Base-by-base conservation (phyloP, 1,140 invertebrate species). In the Agraylea sexmaculata region DNA sequence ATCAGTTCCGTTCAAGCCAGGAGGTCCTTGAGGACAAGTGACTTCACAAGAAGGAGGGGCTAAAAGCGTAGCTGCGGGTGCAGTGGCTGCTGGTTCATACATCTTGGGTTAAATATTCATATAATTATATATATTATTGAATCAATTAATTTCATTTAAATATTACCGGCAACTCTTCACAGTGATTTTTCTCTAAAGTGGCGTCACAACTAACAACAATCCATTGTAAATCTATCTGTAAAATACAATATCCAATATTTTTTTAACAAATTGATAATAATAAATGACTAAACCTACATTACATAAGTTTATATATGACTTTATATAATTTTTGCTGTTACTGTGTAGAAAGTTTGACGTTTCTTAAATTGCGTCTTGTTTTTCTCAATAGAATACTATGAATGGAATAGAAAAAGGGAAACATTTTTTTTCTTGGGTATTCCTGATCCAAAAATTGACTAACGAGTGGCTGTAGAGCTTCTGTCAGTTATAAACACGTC, bases 131-230 rank as follows among this genome's bases (percentile, higher is more conserved):
- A 28, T 21, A 10, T 4, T 25, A 42, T 43, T 16, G 27, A n/a
- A n/a, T n/a, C n/a, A n/a, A n/a, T n/a, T n/a, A 13, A 12, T 33
- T 20, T 39, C 36, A 55, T 55, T n/a, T n/a, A n/a, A n/a, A n/a
- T n/a, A n/a, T 64, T 63, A 76, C 71, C 31, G 74, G 77, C 25
- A 85, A 51, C 58, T 85, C 82, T 38, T 70, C 68, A 53, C 83
- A 87, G n/a, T 59, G 70, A 53, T 83, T 78, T 50, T 77, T 69
- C 7, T 78, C 75, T 52, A 71, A 67, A 1, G 72, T 70, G n/a
- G 80, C 77, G 60, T 87, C 81, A 57, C 83, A 87, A 50, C 75
- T 79, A 47, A 87, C 61, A 8, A 80, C 70, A 77, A 85, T 79
- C 80, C 78, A 84, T 69, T 87, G 83, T 20, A 87, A 58, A 53